These are phyloP conservation scores for Plecotus auritus DNA, from an alignment of 2,113 vertebrate genomes.

Conservation along the genomic window DNA sequence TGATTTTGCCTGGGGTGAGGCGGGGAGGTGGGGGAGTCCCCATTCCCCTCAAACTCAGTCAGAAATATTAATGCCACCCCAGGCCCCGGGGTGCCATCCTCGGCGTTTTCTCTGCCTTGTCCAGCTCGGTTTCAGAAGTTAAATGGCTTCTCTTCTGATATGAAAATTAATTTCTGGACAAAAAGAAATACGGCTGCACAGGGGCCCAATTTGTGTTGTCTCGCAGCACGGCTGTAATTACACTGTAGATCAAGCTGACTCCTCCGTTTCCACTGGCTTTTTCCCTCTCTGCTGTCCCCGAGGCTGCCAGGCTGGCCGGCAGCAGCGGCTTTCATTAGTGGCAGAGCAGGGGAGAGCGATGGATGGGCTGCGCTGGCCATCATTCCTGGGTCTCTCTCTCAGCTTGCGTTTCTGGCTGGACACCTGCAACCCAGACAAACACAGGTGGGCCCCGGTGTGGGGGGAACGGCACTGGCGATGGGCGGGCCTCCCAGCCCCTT, in stretches of 20 bases:
- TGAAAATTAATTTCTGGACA: constrained; percentile 76
- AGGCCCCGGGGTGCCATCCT: neutral
- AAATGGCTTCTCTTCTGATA: constrained; percentile 71
- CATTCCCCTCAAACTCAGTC: neutral
- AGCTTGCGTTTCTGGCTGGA: neutral
- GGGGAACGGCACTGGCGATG: fast-evolving
- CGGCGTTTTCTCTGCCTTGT: constrained; percentile 6
- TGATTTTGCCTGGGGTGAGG: constrained; percentile 21
- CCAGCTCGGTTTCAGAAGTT: constrained; percentile 55
- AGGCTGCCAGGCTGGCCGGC: neutral
- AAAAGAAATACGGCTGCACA: neutral
- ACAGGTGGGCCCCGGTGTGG: neutral
- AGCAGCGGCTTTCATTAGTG: neutral
- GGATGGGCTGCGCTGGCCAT: neutral
- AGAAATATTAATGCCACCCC: constrained; percentile 40
- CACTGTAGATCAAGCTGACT: constrained; percentile 45
- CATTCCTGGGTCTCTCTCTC: neutral
- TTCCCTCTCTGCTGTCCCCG: constrained; percentile 8
- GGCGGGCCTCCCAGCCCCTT: fast-evolving
- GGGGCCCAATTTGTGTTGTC: constrained; percentile 55
- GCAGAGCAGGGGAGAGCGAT: neutral
- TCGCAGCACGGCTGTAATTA: constrained; percentile 58
- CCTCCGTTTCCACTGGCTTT: neutral
- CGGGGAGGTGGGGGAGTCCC: neutral
- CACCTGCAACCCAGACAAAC: neutral